phyloP scores from a whole-genome alignment of 2,113 vertebrate species.

The Dipodomys stephensi region DNA sequence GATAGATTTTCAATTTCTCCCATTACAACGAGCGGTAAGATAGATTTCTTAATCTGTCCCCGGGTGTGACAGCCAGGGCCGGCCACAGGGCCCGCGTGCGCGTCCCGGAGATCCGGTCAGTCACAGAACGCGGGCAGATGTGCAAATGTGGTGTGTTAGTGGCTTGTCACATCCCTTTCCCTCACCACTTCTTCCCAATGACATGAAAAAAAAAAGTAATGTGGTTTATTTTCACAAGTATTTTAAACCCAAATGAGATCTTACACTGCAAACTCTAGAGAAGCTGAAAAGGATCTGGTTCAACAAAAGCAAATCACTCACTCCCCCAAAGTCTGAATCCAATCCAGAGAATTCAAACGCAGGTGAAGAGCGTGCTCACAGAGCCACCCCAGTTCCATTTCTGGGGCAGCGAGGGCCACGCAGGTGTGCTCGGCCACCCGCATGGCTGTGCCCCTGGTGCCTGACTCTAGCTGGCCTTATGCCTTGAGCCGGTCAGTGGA shows the following conservation, averaged over 20 bases:
- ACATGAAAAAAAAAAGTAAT: conserved; percentile 16
- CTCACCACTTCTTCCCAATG: conserved; percentile 30
- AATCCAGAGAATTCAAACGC: conserved; percentile 59
- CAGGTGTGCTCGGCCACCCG: conserved; percentile 46
- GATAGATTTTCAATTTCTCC: conserved; percentile 41
- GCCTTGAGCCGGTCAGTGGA: conserved; percentile 83
- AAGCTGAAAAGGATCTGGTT: conserved; percentile 66
- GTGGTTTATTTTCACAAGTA: conserved; percentile 70
- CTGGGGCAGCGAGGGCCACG: conserved; percentile 65
- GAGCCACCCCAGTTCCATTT: conserved; percentile 59
- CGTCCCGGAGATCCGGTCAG: rapidly evolving
- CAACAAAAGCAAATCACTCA: conserved; percentile 67
- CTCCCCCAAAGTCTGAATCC: conserved; percentile 64
- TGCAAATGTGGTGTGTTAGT: background rate
- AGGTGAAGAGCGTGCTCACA: conserved; percentile 32
- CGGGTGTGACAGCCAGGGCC: background rate
- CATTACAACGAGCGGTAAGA: background rate
- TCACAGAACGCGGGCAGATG: background rate
- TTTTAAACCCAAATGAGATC: conserved; percentile 72
- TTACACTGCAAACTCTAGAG: conserved; percentile 67
- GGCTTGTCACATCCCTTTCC: background rate
- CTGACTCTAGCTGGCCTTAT: conserved; percentile 85
- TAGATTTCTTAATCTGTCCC: background rate
- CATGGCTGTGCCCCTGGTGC: conserved; percentile 74
- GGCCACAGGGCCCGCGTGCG: background rate